Evolutionary conservation across 2,113 vertebrate species (phyloP).

Genomic region (Tupaia tana): DNA sequence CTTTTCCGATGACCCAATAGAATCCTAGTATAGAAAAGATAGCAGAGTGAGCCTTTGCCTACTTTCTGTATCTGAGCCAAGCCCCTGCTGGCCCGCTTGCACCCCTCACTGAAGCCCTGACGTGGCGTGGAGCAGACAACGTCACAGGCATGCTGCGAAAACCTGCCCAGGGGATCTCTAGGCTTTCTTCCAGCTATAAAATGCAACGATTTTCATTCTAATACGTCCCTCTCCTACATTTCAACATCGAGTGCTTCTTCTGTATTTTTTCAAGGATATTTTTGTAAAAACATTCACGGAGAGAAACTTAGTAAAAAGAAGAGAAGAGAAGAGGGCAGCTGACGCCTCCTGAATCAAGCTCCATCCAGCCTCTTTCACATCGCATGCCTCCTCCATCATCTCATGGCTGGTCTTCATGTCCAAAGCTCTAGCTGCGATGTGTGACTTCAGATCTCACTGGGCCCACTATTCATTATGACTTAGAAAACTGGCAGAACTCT

Average conservation of each 20-base stretch:
- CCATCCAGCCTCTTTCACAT: not conserved
- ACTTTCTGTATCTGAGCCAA: not conserved
- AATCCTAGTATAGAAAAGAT: not conserved
- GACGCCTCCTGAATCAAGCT: not conserved
- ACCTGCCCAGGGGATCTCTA: not conserved
- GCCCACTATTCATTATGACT: not conserved
- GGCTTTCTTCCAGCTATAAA: not conserved
- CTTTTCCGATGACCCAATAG: not conserved
- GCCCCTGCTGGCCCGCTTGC: not conserved
- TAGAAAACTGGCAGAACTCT: not conserved
- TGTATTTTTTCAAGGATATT: conserved; percentile 28
- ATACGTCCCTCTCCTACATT: not conserved
- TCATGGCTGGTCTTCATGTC: not conserved
- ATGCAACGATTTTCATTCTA: conserved; percentile 13
- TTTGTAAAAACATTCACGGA: not conserved
- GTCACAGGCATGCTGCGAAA: not conserved
- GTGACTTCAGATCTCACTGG: not conserved
- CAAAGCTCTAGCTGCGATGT: not conserved
- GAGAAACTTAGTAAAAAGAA: not conserved
- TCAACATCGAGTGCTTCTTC: conserved; percentile 2
- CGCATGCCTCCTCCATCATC: not conserved
- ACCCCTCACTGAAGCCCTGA: accelerated
- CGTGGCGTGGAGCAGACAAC: not conserved
- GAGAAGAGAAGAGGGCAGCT: not conserved
- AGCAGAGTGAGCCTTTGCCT: not conserved